phyloP scores from a whole-genome alignment of 2,797 vertebrate species.

The Otolemur crassicaudatus region DNA sequence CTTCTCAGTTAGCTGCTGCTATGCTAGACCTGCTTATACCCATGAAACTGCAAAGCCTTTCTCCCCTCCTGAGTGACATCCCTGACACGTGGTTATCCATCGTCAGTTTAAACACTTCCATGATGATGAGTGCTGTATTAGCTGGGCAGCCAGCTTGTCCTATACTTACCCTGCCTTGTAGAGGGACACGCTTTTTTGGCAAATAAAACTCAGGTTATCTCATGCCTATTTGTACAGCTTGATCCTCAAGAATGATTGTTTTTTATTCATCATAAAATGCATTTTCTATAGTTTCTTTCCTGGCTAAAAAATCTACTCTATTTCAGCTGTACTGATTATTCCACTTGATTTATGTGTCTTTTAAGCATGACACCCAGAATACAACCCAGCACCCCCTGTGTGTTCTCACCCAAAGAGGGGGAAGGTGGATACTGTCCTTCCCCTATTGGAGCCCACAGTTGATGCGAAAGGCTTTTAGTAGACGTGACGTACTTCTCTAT shows the following conservation, averaged over 20 bases:
- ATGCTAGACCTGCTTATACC: background rate
- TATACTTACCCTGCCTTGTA: background rate
- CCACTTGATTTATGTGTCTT: background rate
- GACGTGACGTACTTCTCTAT: background rate
- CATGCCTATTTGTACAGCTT: background rate
- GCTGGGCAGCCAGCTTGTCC: background rate
- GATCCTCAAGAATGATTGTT: background rate
- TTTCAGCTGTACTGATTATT: background rate
- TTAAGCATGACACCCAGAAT: background rate
- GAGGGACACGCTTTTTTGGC: background rate
- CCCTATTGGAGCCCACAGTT: background rate
- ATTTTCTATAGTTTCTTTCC: background rate
- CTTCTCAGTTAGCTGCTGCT: background rate
- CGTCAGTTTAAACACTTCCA: background rate
- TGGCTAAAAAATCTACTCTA: background rate
- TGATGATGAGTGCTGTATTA: background rate
- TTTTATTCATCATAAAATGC: background rate
- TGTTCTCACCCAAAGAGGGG: background rate
- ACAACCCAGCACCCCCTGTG: background rate
- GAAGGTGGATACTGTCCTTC: rapidly evolving
- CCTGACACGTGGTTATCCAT: rapidly evolving
- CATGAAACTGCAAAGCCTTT: background rate
- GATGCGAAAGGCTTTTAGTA: background rate
- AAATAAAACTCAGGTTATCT: background rate
- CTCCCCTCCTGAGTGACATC: background rate